Evolutionary conservation across 2,888 invertebrate genomes (phyloP), one percentile per base, ranked within the genome.

Genomic region (Pheosia gnoma): DNA sequence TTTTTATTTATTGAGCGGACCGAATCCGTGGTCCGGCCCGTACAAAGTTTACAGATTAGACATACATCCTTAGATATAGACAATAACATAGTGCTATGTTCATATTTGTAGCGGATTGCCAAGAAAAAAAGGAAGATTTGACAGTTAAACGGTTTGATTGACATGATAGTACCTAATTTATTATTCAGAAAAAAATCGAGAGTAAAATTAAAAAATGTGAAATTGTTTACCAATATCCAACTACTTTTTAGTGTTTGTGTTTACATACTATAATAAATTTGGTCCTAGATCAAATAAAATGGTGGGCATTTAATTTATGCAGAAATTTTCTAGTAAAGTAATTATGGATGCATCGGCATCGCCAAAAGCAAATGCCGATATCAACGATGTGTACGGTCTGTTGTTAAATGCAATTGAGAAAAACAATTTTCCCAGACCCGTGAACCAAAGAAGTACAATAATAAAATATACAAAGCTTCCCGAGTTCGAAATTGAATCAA

Each of bases 331-430:
- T 72, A 68, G 77, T 68, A 61, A 59, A 68, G 41, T 71, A 56
- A 86, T 76, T 84, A 93, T 92, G 92, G 91, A 91, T 87, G 86
- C 88, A 83, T 82, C 88, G 77, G 84, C 86, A 81, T 85, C 87
- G 65, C 75, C 77, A 66, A 84, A 81, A 81, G 74, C 78, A 66
- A 79, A 84, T 79, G 75, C 79, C 62, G 79, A 82, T 80, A 71
- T 74, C 58, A 82, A 78, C 70, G 79, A 83, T 71, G 78, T 87
- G 60, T 83, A 80, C 68, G 80, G 78, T 70, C 81, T 86, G 62
- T 83, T 80, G 75, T 65, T 87, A 49, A 81, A 85, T 43, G 41
- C 57, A 68, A 72, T 87, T 67, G 81, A 85, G 61, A 82, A 84
- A 61, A 71, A 78, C 39, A 68, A 73, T 47, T 83, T 81, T 75